Evolutionary conservation across 2,797 vertebrate genomes (phyloP), one percentile per base, ranked within the genome.

Genomic region (Rhodeus uyekii): DNA sequence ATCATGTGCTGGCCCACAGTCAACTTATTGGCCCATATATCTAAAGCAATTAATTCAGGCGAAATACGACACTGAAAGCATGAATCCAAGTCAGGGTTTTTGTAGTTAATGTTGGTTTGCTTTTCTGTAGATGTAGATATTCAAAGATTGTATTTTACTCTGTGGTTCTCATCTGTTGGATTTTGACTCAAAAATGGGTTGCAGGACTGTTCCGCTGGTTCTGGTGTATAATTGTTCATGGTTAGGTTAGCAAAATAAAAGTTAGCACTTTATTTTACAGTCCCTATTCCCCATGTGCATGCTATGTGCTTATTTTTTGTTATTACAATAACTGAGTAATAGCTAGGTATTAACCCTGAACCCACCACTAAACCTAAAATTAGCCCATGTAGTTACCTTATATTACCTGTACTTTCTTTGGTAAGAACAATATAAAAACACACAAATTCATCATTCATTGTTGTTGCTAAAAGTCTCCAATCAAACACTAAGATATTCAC

Each of bases 1-100:
- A 38, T 81, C 65, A 48, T 78, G n/a, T 61, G 67, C 42, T 42
- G 46, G 61, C 53, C 78, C 67, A 60, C 32, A 75, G 5, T 61
- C 38, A 76, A 32, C 10, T 44, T 63, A 19, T 64, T 83, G 55
- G 67, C 32, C 53, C 60, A 32, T 34, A 24, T 60, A 53, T 46
- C 36, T 42, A 61, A 32, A 73, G 7, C 44, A 18, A 83, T 24
- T 84, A 69, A 50, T 78, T 68, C 60, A 71, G 65, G 46, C 61
- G 55, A 55, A 82, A 77, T 77, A 71, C 80, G 48, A 67, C 36
- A 38, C 24, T 24, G 42, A 34, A 67, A 10, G 46, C 22, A 44
- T 50, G 29, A 27, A 74, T 38, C n/a, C 14, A 38, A n/a, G 12
- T 53, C 27, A 24, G 32, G 36, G 8, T 42, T 75, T 10, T 29